Conservation (phyloP, 2,888 invertebrate genomes). For the Drosophila multiciliata region DNA sequence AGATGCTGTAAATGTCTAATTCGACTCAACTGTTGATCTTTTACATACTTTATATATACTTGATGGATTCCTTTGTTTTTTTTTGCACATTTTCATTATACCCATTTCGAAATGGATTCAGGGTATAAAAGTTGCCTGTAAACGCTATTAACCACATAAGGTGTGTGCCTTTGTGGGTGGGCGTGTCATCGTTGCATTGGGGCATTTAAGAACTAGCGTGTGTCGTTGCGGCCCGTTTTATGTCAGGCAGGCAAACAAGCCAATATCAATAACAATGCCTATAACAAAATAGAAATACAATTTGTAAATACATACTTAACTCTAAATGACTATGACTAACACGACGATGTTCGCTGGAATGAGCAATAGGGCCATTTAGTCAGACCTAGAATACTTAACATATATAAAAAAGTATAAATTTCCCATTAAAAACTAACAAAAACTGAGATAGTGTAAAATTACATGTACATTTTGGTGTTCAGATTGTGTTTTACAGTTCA, state of each 20-base stretch:
- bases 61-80: neutral
- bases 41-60: neutral
- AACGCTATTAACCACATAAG: constrained; percentile 8
- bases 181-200: constrained; percentile 7
- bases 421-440: neutral
- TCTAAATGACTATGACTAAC: constrained; percentile 67
- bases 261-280: constrained; percentile 69
- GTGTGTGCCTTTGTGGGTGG: constrained; percentile 26
- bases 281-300: constrained; percentile 62
- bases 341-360: constrained; percentile 20
- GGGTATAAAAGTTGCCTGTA: neutral
- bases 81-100: neutral
- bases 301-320: constrained; percentile 53
- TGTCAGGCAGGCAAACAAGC: constrained; percentile 67
- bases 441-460: constrained; percentile 19
- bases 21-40: neutral
- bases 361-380: neutral
- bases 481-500: constrained; percentile 13
- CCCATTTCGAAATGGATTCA: neutral
- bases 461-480: constrained; percentile 8
- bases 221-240: constrained; percentile 49
- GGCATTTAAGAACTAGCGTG: constrained; percentile 43
- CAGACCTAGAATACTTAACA: neutral
- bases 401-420: neutral
- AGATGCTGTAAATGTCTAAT: neutral